A percentile compares a stretch with the other conserved stretches of the same genome.
phyloP scores from a whole-genome alignment of 2,797 vertebrate species.

The Oreonectes daqikongensis region DNA sequence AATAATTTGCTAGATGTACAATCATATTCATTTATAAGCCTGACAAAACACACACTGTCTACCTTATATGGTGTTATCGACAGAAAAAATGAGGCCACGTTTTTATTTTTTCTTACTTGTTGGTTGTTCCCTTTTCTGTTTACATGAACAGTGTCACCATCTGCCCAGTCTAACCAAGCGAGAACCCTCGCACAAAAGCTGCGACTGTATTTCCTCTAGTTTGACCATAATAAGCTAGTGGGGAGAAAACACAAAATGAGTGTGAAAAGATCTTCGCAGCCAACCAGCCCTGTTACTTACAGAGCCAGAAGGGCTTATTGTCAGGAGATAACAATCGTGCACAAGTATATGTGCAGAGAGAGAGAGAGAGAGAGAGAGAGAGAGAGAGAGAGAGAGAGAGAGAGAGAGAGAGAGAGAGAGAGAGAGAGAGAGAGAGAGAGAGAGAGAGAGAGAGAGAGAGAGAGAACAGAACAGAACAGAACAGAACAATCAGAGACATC shows the following conservation, averaged over 20 bases:
- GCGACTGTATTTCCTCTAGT: conserved; percentile 36
- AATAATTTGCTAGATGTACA: background rate
- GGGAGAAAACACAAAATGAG: background rate
- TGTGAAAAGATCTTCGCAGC: conserved; percentile 29
- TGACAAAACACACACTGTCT: background rate
- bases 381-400: background rate
- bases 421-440: conserved; percentile 1
- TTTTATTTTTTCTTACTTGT: background rate
- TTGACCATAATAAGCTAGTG: conserved; percentile 20
- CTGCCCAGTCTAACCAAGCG: conserved; percentile 28
- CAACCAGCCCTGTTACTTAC: conserved; percentile 28
- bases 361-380: conserved; percentile 7
- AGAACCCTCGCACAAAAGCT: conserved; percentile 32
- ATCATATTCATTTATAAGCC: background rate
- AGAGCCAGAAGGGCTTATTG: conserved; percentile 34
- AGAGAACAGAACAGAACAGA: background rate
- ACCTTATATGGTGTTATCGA: background rate
- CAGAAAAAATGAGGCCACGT: background rate
- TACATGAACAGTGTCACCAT: conserved; percentile 3
- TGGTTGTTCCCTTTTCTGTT: background rate
- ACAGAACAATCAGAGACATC: conserved; percentile 55
- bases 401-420: background rate
- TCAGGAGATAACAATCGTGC: conserved; percentile 47
- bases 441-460: background rate
- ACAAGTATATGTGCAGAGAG: conserved; percentile 30